phyloP scores from a whole-genome alignment of 2,797 vertebrate species.

The Serranus cabrilla region DNA sequence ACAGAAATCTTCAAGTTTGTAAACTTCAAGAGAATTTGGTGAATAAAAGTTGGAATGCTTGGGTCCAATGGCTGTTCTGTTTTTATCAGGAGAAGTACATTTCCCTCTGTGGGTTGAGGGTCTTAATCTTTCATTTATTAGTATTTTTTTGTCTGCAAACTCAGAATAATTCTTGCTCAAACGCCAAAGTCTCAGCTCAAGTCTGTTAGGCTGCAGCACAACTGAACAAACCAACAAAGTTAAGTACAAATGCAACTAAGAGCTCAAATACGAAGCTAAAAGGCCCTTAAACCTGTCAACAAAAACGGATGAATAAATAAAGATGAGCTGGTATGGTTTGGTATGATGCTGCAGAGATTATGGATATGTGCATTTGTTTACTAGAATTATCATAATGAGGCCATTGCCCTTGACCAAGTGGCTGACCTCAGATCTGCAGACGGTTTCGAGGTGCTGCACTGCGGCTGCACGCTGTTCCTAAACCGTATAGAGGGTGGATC shows the following conservation, averaged over 20 bases:
- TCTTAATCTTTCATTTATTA: too few relatives aligned
- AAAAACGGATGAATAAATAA: constrained; percentile 11
- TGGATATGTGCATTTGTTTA: background rate
- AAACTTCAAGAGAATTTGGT: too few relatives aligned
- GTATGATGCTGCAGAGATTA: background rate
- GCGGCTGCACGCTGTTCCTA: background rate
- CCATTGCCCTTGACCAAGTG: constrained; percentile 28
- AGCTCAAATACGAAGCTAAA: background rate
- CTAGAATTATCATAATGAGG: constrained; percentile 16
- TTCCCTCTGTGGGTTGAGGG: too few relatives aligned
- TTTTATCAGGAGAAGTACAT: too few relatives aligned
- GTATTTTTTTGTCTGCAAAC: background rate
- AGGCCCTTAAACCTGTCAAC: background rate
- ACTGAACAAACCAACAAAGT: background rate
- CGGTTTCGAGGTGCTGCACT: background rate
- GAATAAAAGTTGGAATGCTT: too few relatives aligned
- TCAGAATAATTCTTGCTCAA: background rate
- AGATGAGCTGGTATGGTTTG: background rate
- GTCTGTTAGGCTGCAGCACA: background rate
- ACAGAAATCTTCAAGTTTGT: too few relatives aligned
- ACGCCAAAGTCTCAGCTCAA: background rate
- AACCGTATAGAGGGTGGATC: constrained; percentile 12
- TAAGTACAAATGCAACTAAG: background rate
- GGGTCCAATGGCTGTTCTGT: too few relatives aligned
- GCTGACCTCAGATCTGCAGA: constrained; percentile 25